phyloP scores from a whole-genome alignment of 2,888 invertebrate species.

The Scaptomyza tumidula region DNA sequence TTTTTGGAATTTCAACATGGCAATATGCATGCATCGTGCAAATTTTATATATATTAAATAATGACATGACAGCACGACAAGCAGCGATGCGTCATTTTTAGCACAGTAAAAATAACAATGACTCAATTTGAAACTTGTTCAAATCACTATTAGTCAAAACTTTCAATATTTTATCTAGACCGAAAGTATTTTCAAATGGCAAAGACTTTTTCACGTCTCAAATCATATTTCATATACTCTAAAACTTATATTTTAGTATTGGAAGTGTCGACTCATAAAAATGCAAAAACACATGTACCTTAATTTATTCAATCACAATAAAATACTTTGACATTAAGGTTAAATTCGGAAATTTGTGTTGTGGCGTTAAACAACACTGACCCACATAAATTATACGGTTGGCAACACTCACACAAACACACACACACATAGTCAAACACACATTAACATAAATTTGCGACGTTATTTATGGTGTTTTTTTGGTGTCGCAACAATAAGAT shows the following conservation, averaged over 20 bases:
- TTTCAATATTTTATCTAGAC: no score
- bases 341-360: constrained; percentile 32
- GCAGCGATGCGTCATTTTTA: constrained; percentile 31
- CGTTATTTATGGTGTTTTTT: constrained; percentile 56
- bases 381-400: constrained; percentile 39
- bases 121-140: neutral
- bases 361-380: constrained; percentile 37
- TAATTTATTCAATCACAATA: constrained; percentile 16
- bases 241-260: neutral
- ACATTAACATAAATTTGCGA: constrained; percentile 59
- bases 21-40: neutral
- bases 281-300: neutral
- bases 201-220: no score
- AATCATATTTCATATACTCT: no score
- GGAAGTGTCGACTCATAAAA: no score
- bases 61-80: constrained; percentile 19
- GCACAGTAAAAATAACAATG: neutral
- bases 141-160: neutral
- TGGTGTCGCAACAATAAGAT: constrained; percentile 31
- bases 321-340: constrained; percentile 19
- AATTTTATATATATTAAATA: constrained; percentile 7
- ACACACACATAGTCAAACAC: constrained; percentile 13
- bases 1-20: constrained; percentile 1
- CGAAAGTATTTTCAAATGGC: no score
- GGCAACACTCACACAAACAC: constrained; percentile 13